These are phyloP conservation scores for Epistrophe eligans DNA, from an alignment of 2,888 invertebrate species.

Conservation along the genomic window DNA sequence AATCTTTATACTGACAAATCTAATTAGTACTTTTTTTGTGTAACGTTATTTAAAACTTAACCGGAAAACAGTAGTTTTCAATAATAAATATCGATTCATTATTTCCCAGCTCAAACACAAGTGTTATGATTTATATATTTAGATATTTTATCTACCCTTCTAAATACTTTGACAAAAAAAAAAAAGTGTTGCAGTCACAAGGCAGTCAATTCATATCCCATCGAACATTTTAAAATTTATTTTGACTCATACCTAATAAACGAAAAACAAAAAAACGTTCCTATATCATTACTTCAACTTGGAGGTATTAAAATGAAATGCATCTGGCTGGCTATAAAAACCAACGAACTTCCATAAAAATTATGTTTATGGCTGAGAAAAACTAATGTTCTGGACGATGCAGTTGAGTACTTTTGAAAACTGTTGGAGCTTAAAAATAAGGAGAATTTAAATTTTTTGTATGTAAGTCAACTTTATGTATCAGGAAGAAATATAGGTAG, in stretches of 20 bases:
- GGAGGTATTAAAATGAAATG: constrained; percentile 36
- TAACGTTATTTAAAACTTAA: too few relatives aligned
- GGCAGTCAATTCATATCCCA: not conserved
- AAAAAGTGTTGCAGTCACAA: not conserved
- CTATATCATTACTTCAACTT: constrained; percentile 21
- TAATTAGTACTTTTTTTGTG: too few relatives aligned
- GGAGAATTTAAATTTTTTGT: not conserved
- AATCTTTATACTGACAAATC: too few relatives aligned
- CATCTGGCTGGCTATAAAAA: constrained; percentile 31
- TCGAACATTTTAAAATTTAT: constrained; percentile 8
- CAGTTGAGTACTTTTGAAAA: constrained; percentile 20
- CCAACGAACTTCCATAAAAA: constrained; percentile 37
- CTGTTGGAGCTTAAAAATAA: constrained; percentile 32
- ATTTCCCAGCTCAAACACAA: not conserved
- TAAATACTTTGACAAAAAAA: constrained; percentile 8
- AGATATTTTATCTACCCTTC: not conserved
- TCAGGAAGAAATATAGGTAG: not conserved
- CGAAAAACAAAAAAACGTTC: not conserved
- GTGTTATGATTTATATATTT: not conserved
- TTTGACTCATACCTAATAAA: not conserved
- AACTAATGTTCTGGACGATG: constrained; percentile 45
- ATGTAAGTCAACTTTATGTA: constrained; percentile 11
- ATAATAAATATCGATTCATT: not conserved
- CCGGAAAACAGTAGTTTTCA: not conserved
- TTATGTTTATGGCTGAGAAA: constrained; percentile 31